These are phyloP conservation scores for Rattus rattus DNA, from an alignment of 2,113 vertebrate genomes.

Conservation along the genomic window DNA sequence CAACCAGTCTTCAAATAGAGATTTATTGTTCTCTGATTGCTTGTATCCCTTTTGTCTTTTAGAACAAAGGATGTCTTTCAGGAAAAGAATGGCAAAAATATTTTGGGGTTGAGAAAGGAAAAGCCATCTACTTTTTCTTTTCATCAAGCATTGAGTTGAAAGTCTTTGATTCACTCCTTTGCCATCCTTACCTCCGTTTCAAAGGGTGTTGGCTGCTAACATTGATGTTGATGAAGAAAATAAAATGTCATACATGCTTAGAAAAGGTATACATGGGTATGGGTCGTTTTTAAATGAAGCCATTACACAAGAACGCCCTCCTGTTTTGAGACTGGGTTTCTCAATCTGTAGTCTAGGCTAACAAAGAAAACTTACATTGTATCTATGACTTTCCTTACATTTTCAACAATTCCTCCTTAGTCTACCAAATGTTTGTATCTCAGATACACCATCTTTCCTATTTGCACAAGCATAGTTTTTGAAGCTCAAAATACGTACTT, in stretches of 20 bases:
- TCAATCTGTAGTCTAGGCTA: not conserved
- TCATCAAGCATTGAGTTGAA: not conserved
- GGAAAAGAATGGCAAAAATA: not conserved
- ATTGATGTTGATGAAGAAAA: not conserved
- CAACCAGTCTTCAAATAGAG: not conserved
- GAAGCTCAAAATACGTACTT: conserved; percentile 14
- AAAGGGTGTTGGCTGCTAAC: not conserved
- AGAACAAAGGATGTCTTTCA: not conserved
- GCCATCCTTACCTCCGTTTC: not conserved
- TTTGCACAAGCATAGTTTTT: not conserved
- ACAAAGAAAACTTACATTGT: not conserved
- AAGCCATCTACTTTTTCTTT: not conserved
- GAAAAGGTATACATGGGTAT: not conserved
- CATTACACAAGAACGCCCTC: not conserved
- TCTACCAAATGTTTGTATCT: not conserved
- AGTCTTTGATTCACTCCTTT: not conserved
- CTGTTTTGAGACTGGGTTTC: not conserved
- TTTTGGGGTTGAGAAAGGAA: not conserved
- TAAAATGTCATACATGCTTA: not conserved
- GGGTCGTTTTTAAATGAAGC: not conserved
- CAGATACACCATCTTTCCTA: not conserved
- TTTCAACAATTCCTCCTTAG: not conserved
- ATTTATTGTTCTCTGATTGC: not conserved
- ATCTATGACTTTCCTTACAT: not conserved
- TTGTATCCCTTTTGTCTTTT: not conserved